These are phyloP conservation scores for Caenorhabditis latens DNA, from an alignment of 1,140 invertebrate genomes.

Conservation along the genomic window DNA sequence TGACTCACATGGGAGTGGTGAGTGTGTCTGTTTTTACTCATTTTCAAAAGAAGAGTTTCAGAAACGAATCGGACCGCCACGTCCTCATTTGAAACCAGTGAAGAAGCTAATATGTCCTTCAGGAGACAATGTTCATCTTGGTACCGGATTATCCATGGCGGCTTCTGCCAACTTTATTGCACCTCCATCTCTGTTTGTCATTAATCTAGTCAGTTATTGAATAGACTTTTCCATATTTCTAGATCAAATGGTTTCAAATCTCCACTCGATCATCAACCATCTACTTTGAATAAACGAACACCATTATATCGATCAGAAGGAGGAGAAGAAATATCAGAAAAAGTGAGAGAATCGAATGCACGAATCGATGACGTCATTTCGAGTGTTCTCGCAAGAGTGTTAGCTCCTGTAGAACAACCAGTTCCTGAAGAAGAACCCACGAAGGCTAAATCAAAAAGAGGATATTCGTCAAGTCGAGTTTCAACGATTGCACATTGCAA, in stretches of 20 bases:
- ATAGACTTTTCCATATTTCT: too few relatives aligned
- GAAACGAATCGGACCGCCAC: constrained; percentile 55
- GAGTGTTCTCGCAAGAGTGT: constrained; percentile 16
- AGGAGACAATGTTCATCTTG: background rate
- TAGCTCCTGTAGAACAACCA: background rate
- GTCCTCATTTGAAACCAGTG: constrained; percentile 60
- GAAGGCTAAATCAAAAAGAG: background rate
- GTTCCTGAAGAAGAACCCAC: background rate
- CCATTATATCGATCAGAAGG: background rate
- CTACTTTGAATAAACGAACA: background rate
- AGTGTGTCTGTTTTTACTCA: too few relatives aligned
- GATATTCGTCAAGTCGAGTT: background rate
- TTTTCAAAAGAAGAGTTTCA: background rate
- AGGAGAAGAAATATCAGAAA: background rate
- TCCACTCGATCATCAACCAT: background rate
- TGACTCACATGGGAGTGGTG: constrained; percentile 53
- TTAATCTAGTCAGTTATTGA: too few relatives aligned
- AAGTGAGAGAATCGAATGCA: background rate
- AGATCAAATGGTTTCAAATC: background rate
- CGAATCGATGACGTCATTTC: constrained; percentile 63
- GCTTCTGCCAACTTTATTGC: background rate
- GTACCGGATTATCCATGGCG: background rate
- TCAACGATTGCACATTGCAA: constrained; percentile 59
- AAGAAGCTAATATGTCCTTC: constrained; percentile 3
- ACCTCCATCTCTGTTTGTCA: background rate